Conservation (phyloP, 2,797 vertebrate genomes). For the Parauchenoglanis ngamensis region DNA sequence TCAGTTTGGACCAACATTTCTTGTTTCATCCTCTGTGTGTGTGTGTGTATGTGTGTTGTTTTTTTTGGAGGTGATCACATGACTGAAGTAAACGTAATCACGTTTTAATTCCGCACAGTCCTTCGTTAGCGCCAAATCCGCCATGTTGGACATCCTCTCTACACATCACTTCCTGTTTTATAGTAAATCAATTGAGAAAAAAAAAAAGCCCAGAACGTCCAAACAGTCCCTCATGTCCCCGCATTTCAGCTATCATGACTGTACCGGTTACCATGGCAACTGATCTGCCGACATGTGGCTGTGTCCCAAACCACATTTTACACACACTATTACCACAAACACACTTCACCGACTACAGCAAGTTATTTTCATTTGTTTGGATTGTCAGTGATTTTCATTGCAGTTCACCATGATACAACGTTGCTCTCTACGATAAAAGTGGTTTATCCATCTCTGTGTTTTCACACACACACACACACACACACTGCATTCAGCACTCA, state of each 20-base stretch:
- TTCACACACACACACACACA: not conserved
- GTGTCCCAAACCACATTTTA: not conserved
- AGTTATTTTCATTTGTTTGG: not conserved
- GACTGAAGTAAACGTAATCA: not conserved
- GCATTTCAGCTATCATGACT: not conserved
- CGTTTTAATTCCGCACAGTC: not conserved
- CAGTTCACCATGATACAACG: not conserved
- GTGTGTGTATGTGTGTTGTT: not conserved
- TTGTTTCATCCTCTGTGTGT: not conserved
- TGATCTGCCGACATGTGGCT: not conserved
- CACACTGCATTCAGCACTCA: too few relatives aligned
- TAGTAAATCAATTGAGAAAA: not conserved
- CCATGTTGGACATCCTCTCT: not conserved
- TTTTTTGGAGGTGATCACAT: not conserved
- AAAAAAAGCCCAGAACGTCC: not conserved
- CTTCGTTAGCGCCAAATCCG: conserved; percentile 5
- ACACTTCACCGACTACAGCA: not conserved
- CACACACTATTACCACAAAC: too few relatives aligned
- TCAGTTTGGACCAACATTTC: conserved; percentile 13
- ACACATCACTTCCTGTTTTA: not conserved
- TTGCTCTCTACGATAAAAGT: not conserved
- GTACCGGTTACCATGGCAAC: not conserved
- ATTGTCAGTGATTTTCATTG: not conserved
- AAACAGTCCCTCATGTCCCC: not conserved
- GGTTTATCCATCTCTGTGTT: too few relatives aligned